These are phyloP conservation scores for Idaea straminata DNA, from an alignment of 2,888 invertebrate genomes.

Conservation along the genomic window DNA sequence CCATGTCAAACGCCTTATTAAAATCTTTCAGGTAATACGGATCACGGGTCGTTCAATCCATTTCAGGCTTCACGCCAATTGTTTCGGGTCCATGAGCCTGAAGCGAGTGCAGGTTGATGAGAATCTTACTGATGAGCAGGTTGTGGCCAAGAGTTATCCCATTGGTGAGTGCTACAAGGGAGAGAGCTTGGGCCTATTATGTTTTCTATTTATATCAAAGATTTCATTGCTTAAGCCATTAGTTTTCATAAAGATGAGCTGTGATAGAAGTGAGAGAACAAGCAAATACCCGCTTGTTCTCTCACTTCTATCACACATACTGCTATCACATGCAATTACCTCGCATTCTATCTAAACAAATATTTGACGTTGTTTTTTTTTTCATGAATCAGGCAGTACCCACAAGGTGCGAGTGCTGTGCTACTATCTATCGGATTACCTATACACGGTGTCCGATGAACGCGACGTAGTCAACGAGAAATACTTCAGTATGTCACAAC, in stretches of 20 bases:
- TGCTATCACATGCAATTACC: too few species aligned
- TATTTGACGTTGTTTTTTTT: background rate
- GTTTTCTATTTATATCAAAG: background rate
- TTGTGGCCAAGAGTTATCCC: constrained; percentile 70
- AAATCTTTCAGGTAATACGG: constrained; percentile 57
- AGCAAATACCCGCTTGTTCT: too few species aligned
- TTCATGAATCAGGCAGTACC: constrained; percentile 50
- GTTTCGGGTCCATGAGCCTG: constrained; percentile 55
- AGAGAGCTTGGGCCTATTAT: background rate
- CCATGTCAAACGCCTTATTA: background rate
- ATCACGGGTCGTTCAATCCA: constrained; percentile 60
- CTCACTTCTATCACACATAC: too few species aligned
- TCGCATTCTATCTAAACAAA: background rate
- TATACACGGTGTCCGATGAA: constrained; percentile 85
- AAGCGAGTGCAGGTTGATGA: constrained; percentile 55
- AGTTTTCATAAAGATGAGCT: too few species aligned
- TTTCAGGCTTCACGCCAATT: constrained; percentile 50
- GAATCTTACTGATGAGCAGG: constrained; percentile 60
- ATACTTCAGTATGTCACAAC: constrained; percentile 74
- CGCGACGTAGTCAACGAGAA: constrained; percentile 76
- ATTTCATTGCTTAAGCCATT: background rate
- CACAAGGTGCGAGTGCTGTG: constrained; percentile 82
- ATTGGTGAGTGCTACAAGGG: constrained; percentile 49
- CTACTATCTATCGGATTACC: constrained; percentile 83
- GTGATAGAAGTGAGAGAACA: too few species aligned